A percentile compares a stretch with the other conserved stretches of the same genome.
phyloP scores from a whole-genome alignment of 2,797 vertebrate genomes.

The Melanotaenia maccullochi region DNA sequence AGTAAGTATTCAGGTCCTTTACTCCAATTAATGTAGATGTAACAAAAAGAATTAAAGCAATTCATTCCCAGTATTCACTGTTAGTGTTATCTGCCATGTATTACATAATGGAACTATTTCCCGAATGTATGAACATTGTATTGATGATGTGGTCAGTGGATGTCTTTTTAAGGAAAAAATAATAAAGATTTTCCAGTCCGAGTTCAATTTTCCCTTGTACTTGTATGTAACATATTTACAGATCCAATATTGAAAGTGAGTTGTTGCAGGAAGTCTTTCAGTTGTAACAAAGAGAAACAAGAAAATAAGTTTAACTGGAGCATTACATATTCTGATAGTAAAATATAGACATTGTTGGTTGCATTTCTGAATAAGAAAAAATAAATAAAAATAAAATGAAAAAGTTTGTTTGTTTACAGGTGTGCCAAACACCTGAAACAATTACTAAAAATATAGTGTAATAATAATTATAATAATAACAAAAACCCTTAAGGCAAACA shows the following conservation, averaged over 20 bases:
- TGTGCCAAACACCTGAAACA: too few species aligned
- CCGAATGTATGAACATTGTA: background rate
- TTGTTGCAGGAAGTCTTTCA: background rate
- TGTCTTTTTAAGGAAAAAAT: background rate
- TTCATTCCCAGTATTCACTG: background rate
- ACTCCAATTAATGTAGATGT: conserved; percentile 1
- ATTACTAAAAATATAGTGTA: too few species aligned
- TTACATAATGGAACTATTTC: background rate
- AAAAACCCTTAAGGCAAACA: too few species aligned
- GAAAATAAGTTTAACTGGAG: too few species aligned
- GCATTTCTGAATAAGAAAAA: too few species aligned
- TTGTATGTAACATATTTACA: background rate
- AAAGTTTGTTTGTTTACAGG: too few species aligned
- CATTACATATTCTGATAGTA: too few species aligned
- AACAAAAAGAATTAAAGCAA: conserved; percentile 8
- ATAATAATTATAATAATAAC: too few species aligned
- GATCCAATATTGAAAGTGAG: background rate
- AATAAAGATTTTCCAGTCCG: too few species aligned
- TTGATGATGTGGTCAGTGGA: background rate
- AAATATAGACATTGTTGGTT: too few species aligned
- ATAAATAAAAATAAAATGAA: too few species aligned
- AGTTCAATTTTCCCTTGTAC: background rate
- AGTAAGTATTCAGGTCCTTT: background rate
- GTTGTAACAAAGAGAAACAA: too few species aligned
- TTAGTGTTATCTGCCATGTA: conserved; percentile 3